Evolutionary conservation across 2,888 invertebrate genomes (phyloP).

Genomic region (Galerucella nymphaeae): DNA sequence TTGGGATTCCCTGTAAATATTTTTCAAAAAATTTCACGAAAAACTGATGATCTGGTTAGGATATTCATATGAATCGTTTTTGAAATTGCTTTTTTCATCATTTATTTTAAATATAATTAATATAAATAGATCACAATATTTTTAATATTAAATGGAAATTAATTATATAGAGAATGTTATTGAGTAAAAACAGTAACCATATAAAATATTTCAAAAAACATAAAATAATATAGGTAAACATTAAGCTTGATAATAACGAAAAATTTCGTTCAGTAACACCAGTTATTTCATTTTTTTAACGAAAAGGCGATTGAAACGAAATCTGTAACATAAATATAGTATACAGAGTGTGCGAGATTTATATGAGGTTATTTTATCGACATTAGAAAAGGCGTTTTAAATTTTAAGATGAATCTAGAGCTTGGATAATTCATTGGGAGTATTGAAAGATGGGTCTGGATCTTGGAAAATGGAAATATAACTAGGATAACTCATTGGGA

Average conservation of each 20-base stretch:
- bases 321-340: not conserved
- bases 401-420: too few species aligned
- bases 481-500: too few species aligned
- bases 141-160: conserved; percentile 1
- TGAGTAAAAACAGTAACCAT: not conserved
- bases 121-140: conserved; percentile 11
- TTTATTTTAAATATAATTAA: not conserved
- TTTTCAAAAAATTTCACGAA: too few species aligned
- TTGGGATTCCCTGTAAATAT: too few species aligned
- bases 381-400: too few species aligned
- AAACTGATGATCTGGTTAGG: too few species aligned
- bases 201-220: not conserved
- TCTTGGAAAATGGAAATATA: too few species aligned
- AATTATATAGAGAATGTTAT: not conserved
- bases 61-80: too few species aligned
- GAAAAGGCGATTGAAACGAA: not conserved
- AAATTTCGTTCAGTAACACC: not conserved
- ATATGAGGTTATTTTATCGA: too few species aligned
- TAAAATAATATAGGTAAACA: not conserved
- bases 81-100: not conserved
- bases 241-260: not conserved
- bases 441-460: too few species aligned
- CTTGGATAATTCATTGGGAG: too few species aligned
- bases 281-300: not conserved
- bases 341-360: too few species aligned